A percentile compares a stretch with the other conserved stretches of the same genome.
Evolutionary conservation across 2,797 vertebrate genomes (phyloP).

Genomic region (Lagocephalus sceleratus): DNA sequence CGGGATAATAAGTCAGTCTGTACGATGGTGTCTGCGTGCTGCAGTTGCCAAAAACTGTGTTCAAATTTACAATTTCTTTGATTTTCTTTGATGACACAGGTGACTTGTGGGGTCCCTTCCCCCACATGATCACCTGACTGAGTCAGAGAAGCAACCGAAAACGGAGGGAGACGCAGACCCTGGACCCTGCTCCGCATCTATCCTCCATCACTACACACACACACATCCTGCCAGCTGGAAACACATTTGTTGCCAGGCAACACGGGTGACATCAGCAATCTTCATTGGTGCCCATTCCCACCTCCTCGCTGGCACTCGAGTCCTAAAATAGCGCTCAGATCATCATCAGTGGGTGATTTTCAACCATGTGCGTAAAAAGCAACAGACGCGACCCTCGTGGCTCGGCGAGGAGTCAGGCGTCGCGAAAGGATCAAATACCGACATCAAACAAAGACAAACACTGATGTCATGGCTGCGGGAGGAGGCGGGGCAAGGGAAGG

Average conservation of each 20-base stretch:
- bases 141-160: too few species aligned
- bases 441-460: not conserved
- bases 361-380: slow-evolving; percentile 28
- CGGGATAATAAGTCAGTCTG: too few species aligned
- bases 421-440: not conserved
- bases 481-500: slow-evolving; percentile 9
- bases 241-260: slow-evolving; percentile 77
- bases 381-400: slow-evolving; percentile 6
- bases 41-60: too few species aligned
- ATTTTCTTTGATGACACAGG: too few species aligned
- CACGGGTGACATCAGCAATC: slow-evolving; percentile 77
- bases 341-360: slow-evolving; percentile 65
- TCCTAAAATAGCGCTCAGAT: slow-evolving; percentile 79
- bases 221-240: slow-evolving; percentile 64
- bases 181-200: too few species aligned
- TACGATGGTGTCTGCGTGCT: too few species aligned
- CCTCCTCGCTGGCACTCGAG: slow-evolving; percentile 41
- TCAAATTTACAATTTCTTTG: too few species aligned
- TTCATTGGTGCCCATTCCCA: slow-evolving; percentile 48
- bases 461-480: not conserved
- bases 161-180: too few species aligned
- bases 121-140: too few species aligned
- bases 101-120: too few species aligned
- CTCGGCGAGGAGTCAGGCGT: too few species aligned
- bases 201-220: slow-evolving; percentile 54